These are phyloP conservation scores for Nerophis lumbriciformis DNA, from an alignment of 2,113 vertebrate species.

Conservation along the genomic window DNA sequence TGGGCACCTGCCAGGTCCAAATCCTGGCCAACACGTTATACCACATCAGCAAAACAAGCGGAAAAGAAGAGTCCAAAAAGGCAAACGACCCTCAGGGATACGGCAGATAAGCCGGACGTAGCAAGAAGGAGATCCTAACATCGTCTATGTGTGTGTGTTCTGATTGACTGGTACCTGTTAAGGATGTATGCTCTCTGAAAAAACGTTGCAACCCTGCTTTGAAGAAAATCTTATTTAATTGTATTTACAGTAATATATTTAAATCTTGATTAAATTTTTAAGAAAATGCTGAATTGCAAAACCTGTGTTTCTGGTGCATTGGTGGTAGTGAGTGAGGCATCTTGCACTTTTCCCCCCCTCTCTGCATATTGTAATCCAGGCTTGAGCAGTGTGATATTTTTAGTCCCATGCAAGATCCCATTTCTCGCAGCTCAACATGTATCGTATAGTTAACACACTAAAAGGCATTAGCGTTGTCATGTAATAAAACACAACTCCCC, in stretches of 20 bases:
- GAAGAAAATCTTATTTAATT: constrained; percentile 50
- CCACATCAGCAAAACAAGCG: constrained; percentile 52
- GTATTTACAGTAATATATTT: constrained; percentile 53
- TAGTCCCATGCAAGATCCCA: constrained; percentile 7
- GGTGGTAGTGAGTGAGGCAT: neutral
- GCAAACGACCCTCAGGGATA: constrained; percentile 65
- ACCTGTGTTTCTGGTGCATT: neutral
- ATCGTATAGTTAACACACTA: neutral
- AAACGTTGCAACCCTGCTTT: neutral
- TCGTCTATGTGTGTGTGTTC: constrained; percentile 4
- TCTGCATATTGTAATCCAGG: constrained; percentile 7
- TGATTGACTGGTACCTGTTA: constrained; percentile 51
- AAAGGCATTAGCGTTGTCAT: neutral
- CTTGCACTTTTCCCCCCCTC: neutral
- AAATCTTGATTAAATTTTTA: constrained; percentile 1
- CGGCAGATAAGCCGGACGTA: constrained; percentile 52
- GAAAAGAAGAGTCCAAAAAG: constrained; percentile 63
- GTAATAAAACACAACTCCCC: neutral
- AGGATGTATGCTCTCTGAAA: constrained; percentile 15
- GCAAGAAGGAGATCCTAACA: neutral
- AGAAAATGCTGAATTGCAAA: neutral
- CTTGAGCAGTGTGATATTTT: constrained; percentile 19
- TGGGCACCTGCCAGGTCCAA: constrained; percentile 74
- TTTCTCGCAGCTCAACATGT: neutral
- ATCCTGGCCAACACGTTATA: constrained; percentile 70